A percentile compares a stretch with the other conserved stretches of the same genome.
Conservation (phyloP, 2,888 invertebrate species). For the Orthonevra nobilis region DNA sequence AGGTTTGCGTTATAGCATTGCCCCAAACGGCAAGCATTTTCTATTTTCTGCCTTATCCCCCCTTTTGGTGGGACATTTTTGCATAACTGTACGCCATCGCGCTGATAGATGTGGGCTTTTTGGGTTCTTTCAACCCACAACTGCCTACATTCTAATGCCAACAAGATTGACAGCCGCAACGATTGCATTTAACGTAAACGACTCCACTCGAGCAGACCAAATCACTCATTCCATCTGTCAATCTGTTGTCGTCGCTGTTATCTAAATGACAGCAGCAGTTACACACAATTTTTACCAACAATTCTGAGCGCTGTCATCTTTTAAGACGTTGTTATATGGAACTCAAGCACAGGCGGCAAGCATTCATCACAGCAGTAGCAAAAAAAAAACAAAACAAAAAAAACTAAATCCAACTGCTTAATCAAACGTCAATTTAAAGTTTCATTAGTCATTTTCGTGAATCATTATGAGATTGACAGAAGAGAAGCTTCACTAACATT, state of each 20-base stretch:
- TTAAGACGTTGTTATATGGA: not conserved
- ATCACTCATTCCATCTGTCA: conserved; percentile 34
- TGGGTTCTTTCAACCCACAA: conserved; percentile 65
- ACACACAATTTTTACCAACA: too few relatives aligned
- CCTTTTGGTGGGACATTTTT: conserved; percentile 39
- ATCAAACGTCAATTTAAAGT: conserved; percentile 8
- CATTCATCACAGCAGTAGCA: not conserved
- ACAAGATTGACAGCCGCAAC: conserved; percentile 47
- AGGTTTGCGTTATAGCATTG: conserved; percentile 40
- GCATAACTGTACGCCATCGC: conserved; percentile 59
- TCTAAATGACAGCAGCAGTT: not conserved
- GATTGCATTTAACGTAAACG: conserved; percentile 44
- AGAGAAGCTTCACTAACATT: too few relatives aligned
- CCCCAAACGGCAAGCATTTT: not conserved
- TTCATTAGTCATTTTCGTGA: too few relatives aligned
- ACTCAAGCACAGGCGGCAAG: conserved; percentile 9
- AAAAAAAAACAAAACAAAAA: not conserved
- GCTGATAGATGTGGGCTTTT: conserved; percentile 55
- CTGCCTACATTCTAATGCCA: conserved; percentile 48
- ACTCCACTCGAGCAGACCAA: conserved; percentile 26
- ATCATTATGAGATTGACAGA: conserved; percentile 39
- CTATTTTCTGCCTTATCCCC: not conserved
- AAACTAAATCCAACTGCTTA: conserved; percentile 5
- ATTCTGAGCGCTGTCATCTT: too few relatives aligned
- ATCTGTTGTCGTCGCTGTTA: conserved; percentile 23